Evolutionary conservation across 2,797 vertebrate genomes (phyloP).

Genomic region (Platalea minor): DNA sequence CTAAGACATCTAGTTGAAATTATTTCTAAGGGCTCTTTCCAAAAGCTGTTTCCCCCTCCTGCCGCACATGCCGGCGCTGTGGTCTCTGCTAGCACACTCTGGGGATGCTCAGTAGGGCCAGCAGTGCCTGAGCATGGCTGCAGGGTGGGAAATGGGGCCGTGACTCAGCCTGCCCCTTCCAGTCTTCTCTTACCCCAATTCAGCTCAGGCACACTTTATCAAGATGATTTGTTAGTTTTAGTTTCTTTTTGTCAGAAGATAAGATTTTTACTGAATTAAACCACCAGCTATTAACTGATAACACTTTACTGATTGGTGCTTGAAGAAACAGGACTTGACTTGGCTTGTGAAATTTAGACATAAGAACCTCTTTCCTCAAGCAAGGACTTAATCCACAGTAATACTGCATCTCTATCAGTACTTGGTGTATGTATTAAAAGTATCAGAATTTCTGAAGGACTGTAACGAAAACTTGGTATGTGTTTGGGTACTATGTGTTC

Average conservation of each 20-base stretch:
- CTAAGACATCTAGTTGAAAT: not conserved
- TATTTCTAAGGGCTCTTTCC: not conserved
- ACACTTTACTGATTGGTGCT: not conserved
- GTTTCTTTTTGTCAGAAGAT: not conserved
- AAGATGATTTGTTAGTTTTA: not conserved
- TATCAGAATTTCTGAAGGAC: not conserved
- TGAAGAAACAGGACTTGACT: not conserved
- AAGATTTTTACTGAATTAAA: not conserved
- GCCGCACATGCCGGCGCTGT: fast-evolving
- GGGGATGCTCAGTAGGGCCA: not conserved
- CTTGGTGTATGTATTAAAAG: not conserved
- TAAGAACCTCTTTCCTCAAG: not conserved
- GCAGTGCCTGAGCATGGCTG: fast-evolving
- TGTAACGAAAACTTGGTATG: not conserved
- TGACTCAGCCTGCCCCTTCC: not conserved
- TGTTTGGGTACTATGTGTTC: not conserved
- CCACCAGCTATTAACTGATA: not conserved
- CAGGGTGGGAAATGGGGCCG: fast-evolving
- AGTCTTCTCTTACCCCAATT: not conserved
- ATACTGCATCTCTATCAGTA: not conserved
- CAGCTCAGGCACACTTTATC: fast-evolving
- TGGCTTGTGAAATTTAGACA: not conserved
- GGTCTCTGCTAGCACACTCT: not conserved
- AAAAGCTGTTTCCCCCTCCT: fast-evolving
- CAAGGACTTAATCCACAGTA: not conserved